phyloP scores from a whole-genome alignment of 2,113 vertebrate genomes.

The Chaenocephalus aceratus region DNA sequence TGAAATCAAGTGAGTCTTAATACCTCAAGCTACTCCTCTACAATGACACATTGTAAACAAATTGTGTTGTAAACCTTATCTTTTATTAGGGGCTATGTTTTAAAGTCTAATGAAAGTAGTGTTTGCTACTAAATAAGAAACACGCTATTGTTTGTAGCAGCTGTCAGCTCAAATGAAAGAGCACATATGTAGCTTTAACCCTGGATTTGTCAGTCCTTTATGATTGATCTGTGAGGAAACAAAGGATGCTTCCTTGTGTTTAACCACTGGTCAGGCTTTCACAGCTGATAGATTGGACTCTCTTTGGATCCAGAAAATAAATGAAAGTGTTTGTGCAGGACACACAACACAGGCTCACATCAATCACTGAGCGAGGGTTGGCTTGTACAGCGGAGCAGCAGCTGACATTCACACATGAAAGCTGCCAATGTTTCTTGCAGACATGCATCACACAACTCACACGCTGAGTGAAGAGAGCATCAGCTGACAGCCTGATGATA shows the following conservation, averaged over 20 bases:
- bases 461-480: slow-evolving; percentile 25
- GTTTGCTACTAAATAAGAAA: slow-evolving; percentile 10
- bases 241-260: slow-evolving; percentile 64
- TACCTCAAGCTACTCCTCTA: slow-evolving; percentile 26
- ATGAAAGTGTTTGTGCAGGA: slow-evolving; percentile 48
- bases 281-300: slow-evolving; percentile 72
- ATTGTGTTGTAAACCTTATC: neutral
- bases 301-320: slow-evolving; percentile 59
- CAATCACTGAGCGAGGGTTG: slow-evolving; percentile 65
- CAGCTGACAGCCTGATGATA: slow-evolving; percentile 23
- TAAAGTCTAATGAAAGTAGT: slow-evolving; percentile 11
- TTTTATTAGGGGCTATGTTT: neutral
- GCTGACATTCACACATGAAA: slow-evolving; percentile 68
- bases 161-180: slow-evolving; percentile 44
- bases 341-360: slow-evolving; percentile 60
- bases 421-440: slow-evolving; percentile 50
- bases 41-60: slow-evolving; percentile 10
- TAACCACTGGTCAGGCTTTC: slow-evolving; percentile 67
- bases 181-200: slow-evolving; percentile 32
- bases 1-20: slow-evolving; percentile 41
- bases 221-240: slow-evolving; percentile 72
- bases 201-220: slow-evolving; percentile 33
- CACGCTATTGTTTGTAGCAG: slow-evolving; percentile 27
- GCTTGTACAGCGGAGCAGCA: slow-evolving; percentile 59
- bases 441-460: slow-evolving; percentile 44